These are phyloP conservation scores for Dendrolimus punctatus DNA, from an alignment of 1,140 invertebrate genomes.

Conservation along the genomic window DNA sequence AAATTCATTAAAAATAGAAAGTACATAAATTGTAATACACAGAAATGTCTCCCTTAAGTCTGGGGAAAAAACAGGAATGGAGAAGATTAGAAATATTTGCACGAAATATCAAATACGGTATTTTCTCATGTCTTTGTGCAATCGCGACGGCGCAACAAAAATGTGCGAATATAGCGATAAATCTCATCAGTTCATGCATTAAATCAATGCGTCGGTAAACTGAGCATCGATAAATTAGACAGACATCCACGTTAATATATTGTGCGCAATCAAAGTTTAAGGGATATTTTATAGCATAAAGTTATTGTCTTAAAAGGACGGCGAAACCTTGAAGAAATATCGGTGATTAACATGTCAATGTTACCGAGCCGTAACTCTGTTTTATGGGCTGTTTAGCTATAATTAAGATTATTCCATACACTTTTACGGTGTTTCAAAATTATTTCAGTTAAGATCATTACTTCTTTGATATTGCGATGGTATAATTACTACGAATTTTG, in stretches of 20 bases:
- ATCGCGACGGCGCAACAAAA: too few relatives aligned
- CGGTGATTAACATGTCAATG: slow-evolving; percentile 7
- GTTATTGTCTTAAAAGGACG: slow-evolving; percentile 17
- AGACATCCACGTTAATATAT: slow-evolving; percentile 6
- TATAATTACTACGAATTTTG: too few relatives aligned
- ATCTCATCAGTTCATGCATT: slow-evolving; percentile 13
- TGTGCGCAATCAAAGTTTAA: slow-evolving; percentile 4
- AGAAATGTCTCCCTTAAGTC: too few relatives aligned
- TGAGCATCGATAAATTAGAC: slow-evolving; percentile 14
- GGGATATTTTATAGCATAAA: slow-evolving; percentile 3
- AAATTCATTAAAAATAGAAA: too few relatives aligned
- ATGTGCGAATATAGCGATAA: slow-evolving; percentile 9
- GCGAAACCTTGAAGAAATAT: slow-evolving; percentile 10
- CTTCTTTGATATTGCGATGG: too few relatives aligned
- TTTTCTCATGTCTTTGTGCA: too few relatives aligned
- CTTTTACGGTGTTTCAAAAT: neutral
- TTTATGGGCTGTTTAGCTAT: slow-evolving; percentile 14
- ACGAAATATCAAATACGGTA: too few relatives aligned
- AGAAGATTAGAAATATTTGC: too few relatives aligned
- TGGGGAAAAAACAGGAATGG: too few relatives aligned
- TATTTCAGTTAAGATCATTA: too few relatives aligned
- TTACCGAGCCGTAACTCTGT: neutral
- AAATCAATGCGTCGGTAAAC: slow-evolving; percentile 13
- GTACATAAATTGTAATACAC: too few relatives aligned
- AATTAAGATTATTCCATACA: slow-evolving; percentile 11